Percentiles rank a stretch among this genome's conserved stretches.
phyloP scores from a whole-genome alignment of 2,888 invertebrate species.

The Meganola albula region DNA sequence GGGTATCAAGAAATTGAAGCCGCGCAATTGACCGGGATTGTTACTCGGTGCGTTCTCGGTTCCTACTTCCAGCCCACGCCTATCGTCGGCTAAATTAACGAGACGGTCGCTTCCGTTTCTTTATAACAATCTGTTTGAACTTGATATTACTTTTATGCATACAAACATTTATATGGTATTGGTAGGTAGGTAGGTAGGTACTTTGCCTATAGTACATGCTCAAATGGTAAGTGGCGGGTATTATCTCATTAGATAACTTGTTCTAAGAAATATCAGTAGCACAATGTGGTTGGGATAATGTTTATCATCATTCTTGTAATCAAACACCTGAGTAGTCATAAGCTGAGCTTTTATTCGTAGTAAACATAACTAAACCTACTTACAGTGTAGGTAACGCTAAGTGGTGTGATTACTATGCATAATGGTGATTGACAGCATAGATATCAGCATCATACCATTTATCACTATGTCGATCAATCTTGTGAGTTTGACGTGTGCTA shows the following conservation, averaged over 20 bases:
- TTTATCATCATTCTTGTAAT: too few relatives aligned
- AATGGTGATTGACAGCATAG: slow-evolving; percentile 49
- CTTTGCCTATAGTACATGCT: too few relatives aligned
- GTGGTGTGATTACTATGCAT: slow-evolving; percentile 44
- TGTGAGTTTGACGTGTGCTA: slow-evolving; percentile 25
- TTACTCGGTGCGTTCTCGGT: too few relatives aligned
- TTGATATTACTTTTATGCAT: too few relatives aligned
- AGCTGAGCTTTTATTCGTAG: slow-evolving; percentile 19
- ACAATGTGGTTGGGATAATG: too few relatives aligned
- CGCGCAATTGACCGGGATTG: slow-evolving; percentile 44
- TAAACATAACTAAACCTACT: slow-evolving; percentile 30
- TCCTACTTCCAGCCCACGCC: slow-evolving; percentile 46
- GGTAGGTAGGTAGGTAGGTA: too few relatives aligned
- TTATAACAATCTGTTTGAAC: too few relatives aligned
- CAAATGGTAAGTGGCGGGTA: too few relatives aligned
- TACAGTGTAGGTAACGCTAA: slow-evolving; percentile 35
- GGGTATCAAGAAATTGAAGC: slow-evolving; percentile 10
- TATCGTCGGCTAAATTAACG: slow-evolving; percentile 46
- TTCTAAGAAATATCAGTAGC: too few relatives aligned
- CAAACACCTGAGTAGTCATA: slow-evolving; percentile 6
- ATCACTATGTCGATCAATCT: slow-evolving; percentile 45
- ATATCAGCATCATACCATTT: slow-evolving; percentile 45
- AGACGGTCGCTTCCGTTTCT: slow-evolving; percentile 48
- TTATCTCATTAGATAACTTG: too few relatives aligned
- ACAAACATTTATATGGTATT: too few relatives aligned